Evolutionary conservation across 2,113 vertebrate genomes (phyloP), one percentile per base, ranked within the genome.

Genomic region (Apaloderma vittatum): DNA sequence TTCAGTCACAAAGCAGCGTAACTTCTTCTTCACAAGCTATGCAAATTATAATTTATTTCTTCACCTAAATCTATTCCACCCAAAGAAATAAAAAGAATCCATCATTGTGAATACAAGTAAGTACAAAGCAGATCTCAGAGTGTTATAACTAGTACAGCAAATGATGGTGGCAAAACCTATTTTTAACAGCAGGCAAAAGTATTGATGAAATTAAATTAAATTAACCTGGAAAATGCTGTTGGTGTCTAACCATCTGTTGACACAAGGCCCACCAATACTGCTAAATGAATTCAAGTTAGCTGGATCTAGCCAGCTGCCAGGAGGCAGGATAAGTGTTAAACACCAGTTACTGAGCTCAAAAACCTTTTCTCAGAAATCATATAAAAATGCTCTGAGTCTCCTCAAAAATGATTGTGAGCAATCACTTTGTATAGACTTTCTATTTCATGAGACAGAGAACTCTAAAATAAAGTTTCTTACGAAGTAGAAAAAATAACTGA

Each of bases 321-420:
- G 21, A 80, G 63, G 22, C 13, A 17, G 52, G 13, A 40, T 61
- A 30, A n/a, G 20, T 48, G 12, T 84, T 34, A 74, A 77, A 77
- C 6, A 32, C 6, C 6, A 2, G 16, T n/a, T 51, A 83, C 8
- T 32, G 29, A 91, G 7, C 12, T 63, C 21, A 79, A 86, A 43
- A 15, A 20, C 3, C 2, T 15, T 16, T 55, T 76, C 29, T 54
- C 22, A 75, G 20, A 80, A 91, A 72, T 30, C 18, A 13, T 8
- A 24, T 16, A 26, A 71, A 84, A 66, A 54, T 40, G 1, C 1
- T 58, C 12, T 12, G 6, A 40, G 13, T 29, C 4, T 59, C 19
- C 55, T 88, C 0, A 0, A 78, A 79, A 94, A 46, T 21, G 2
- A 36, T 12, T 75, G 9, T 9, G 11, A 63, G 3, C 8, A n/a